Base-by-base conservation (phyloP, 2,113 vertebrate genomes). In the Tor tambroides region DNA sequence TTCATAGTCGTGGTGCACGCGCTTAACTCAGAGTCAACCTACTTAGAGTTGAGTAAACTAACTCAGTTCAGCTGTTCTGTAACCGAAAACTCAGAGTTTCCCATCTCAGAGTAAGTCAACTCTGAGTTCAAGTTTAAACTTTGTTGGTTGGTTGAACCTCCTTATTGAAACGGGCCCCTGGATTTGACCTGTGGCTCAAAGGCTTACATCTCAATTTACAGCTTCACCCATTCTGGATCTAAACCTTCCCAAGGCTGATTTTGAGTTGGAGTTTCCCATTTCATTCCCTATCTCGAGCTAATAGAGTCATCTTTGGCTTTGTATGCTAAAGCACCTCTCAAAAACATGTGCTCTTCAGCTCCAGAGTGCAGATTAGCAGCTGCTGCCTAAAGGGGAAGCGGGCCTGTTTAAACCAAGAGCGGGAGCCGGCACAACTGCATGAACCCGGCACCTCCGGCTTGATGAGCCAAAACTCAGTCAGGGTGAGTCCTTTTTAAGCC, bases 341-440 rank as follows among this genome's bases (percentile, higher is more conserved):
- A 78, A 87, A 88, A 82, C 71, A 82, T 78, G 38, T 81, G 84
- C 85, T 87, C 65, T 30, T 61, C 30, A 83, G 79, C 81, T 56
- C 61, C 79, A 59, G 38, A 87, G 83, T 35, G 30, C 46, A 86
- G 88, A 86, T 89, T 90, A 88, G 67, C 75, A 86, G 83, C 74
- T 81, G 51, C 72, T 74, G 75, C 65, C 86, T 85, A 69, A 89
- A 77, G 32, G 80, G 46, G 54, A 88, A 87, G n/a, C 28, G 32
- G 54, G 78, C 72, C 54, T 63, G 72, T 77, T 69, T 84, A 67
- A 87, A 82, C 51, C 61, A 49, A 74, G 83, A 86, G 75, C 54
- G 71, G 87, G 86, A 69, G 72, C 65, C 79, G 63, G 71, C 61
- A 51, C 69, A 46, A 56, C 61, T 19, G 51, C 88, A 65, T 88